Evolutionary conservation across 1,140 invertebrate species (phyloP), one percentile per base, ranked within the genome.

Genomic region (Octopus sinensis): DNA sequence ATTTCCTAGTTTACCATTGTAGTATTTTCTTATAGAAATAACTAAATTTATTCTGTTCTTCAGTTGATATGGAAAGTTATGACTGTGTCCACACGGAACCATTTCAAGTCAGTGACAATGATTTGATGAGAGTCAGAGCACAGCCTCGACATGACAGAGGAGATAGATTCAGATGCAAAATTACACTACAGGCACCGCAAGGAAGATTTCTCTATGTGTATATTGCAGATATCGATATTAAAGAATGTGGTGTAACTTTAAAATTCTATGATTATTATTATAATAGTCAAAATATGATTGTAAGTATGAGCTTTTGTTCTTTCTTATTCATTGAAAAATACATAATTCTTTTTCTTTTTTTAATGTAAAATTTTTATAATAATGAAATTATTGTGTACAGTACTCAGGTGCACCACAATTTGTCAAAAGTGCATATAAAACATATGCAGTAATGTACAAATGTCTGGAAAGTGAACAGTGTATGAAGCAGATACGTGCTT

Each of bases 21-120:
- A 43, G 30, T 43, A 43, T 43, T 43, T 43, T 2, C 30, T 43
- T 43, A 43, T 43, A 43, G 30, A 43, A 43, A 43, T 43, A 43
- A 43, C 30, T 3, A 43, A 43, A 43, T 43, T 62, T 62, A 17
- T 12, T 73, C 30, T 73, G 17, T 23, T 73, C 30, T 73, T 9
- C 68, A 73, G 68, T 73, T 73, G 68, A 73, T 23, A 12, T 73
- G 68, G 68, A 73, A 23, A 73, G 68, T 73, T 73, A 73, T 73
- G 68, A 73, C 30, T 73, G 68, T 73, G 13, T 13, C 6, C 68
- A 10, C 5, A 6, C 6, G 6, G 68, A 73, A 73, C 13, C 68
- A 10, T 73, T 13, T 73, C 30, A n/a, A n/a, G 13, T 73, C 30
- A n/a, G 17, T 9, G 68, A 73, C 30, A 13, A 9, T 73, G 68